Evolutionary conservation across 2,888 invertebrate genomes (phyloP), one percentile per base, ranked within the genome.

Genomic region (Slavum lentiscoides): DNA sequence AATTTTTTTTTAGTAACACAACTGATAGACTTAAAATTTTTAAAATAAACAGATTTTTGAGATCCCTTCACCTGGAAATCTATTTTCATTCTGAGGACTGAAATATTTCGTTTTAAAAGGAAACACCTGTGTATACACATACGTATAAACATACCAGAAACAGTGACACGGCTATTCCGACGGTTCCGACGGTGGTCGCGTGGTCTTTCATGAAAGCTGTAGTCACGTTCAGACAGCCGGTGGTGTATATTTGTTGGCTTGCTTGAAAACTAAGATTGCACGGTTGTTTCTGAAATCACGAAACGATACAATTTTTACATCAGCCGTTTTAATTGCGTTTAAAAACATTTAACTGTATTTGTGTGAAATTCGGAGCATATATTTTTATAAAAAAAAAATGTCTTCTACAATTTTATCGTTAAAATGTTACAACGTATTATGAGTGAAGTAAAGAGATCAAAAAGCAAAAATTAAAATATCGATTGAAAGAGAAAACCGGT

Each of bases 81-180:
- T 13, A 49, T 13, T 13, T 49, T 3, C 49, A 11, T 11, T 49
- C 49, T 13, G 13, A 49, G 11, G 3, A 58, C 9, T 11, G 11
- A 8, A 21, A 5, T 59, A 21, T n/a, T 9, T 59, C 2, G 21
- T 21, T 59, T 21, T 58, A 61, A 61, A 7, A 23, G 4, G 11
- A 62, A 37, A 23, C 17, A 64, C 11, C 23, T 13, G n/a, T 11
- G 11, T 17, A 30, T 30, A 30, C 30, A 30, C 30, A 30, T 30
- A 13, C 15, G 7, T n/a, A 23, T 21, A 43, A 37, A 70, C 43
- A 8, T 88, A 94, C 95, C 94, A 95, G 93, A 58, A 95, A 88
- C 83, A 92, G 89, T n/a, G 96, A 94, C 55, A 95, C 92, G 39
- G 92, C 90, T 82, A 96, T 91, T 11, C 94, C 95, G 37, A 92